These are phyloP conservation scores for Rhabdomys pumilio DNA, from an alignment of 2,797 vertebrate species.

Conservation along the genomic window DNA sequence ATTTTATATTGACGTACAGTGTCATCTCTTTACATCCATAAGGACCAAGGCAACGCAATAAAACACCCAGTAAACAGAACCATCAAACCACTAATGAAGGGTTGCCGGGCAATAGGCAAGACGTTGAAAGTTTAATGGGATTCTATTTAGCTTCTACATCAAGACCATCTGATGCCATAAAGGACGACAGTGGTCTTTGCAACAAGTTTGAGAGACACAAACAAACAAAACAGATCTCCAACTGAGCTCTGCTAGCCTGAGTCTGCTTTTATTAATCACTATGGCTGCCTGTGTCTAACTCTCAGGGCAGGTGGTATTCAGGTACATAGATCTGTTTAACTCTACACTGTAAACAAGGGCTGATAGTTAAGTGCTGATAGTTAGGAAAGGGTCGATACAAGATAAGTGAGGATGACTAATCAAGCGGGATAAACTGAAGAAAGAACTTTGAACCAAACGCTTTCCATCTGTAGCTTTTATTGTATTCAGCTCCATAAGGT, in stretches of 20 bases:
- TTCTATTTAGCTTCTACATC: background rate
- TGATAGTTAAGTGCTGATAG: conserved; percentile 30
- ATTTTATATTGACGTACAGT: background rate
- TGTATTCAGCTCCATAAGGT: background rate
- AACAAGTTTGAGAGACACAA: conserved; percentile 26
- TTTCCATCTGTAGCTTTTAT: conserved; percentile 12
- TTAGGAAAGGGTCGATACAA: background rate
- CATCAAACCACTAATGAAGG: conserved; percentile 8
- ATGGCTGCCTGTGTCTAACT: background rate
- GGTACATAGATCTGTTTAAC: background rate
- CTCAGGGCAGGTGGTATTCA: background rate
- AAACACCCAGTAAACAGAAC: conserved; percentile 10
- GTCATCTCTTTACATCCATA: conserved; percentile 34
- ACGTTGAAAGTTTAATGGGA: background rate
- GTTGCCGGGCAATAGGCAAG: background rate
- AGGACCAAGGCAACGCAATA: conserved; percentile 44
- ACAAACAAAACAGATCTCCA: conserved; percentile 14
- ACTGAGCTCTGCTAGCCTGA: background rate
- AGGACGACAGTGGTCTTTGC: background rate
- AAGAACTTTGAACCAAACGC: background rate
- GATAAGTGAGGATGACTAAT: conserved; percentile 6
- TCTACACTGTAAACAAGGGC: background rate
- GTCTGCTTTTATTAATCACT: conserved; percentile 40
- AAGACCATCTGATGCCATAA: background rate
- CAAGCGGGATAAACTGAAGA: conserved; percentile 7